Percentiles rank a stretch among this genome's conserved stretches.
phyloP scores from a whole-genome alignment of 2,113 vertebrate genomes.

The Pygoscelis adeliae region DNA sequence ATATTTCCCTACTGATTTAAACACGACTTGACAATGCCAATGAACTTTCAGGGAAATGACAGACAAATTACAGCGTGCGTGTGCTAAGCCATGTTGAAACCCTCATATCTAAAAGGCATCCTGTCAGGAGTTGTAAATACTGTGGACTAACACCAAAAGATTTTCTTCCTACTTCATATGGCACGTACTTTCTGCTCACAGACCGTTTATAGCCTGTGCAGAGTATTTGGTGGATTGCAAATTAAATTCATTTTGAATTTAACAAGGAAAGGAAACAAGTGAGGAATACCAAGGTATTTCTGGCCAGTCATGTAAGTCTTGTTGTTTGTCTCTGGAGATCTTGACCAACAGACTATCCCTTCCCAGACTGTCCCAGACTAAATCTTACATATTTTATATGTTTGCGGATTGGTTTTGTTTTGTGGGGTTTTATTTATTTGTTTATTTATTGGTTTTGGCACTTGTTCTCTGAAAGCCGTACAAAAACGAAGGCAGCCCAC shows the following conservation, averaged over 20 bases:
- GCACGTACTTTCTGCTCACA: not conserved
- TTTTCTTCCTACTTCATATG: not conserved
- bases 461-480: not conserved
- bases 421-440: not conserved
- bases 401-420: not conserved
- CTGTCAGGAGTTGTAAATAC: conserved; percentile 69
- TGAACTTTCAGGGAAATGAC: conserved; percentile 75
- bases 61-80: conserved; percentile 61
- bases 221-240: not conserved
- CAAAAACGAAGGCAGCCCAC: not conserved
- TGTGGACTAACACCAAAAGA: not conserved
- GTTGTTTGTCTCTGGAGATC: not conserved
- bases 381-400: fast-evolving
- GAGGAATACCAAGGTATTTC: not conserved
- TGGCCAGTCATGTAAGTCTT: not conserved
- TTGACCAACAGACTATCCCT: too few species aligned
- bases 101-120: conserved; percentile 64
- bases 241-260: not conserved
- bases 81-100: conserved; percentile 32
- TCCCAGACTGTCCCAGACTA: not conserved
- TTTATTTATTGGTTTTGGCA: not conserved
- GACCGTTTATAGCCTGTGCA: not conserved
- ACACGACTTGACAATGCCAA: conserved; percentile 76
- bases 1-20: conserved; percentile 71
- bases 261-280: not conserved